These are phyloP conservation scores for Trissolcus japonicus DNA, from an alignment of 2,888 invertebrate genomes.

Conservation along the genomic window DNA sequence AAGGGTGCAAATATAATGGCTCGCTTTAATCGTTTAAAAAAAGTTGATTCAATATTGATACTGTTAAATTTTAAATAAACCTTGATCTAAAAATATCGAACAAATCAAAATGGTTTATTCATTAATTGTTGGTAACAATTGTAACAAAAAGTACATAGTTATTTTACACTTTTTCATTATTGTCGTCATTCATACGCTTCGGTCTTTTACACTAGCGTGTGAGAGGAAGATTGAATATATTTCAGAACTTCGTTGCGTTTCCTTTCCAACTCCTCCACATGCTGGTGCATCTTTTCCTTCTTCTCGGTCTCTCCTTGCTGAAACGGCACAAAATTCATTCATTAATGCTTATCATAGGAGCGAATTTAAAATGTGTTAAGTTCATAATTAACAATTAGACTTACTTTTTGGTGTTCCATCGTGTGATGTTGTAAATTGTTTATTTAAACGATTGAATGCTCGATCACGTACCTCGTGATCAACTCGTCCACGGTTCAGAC, in stretches of 20 bases:
- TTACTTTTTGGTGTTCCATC: conserved; percentile 75
- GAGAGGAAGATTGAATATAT: no score
- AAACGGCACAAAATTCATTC: conserved; percentile 24
- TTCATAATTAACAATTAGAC: conserved; percentile 58
- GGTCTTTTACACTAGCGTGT: no score
- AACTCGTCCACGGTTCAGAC: no score
- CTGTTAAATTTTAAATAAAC: conserved; percentile 5
- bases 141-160: no score
- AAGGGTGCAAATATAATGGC: not conserved
- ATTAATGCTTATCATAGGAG: not conserved
- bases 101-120: not conserved
- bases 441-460: conserved; percentile 74
- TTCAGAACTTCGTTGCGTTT: no score
- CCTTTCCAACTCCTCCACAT: no score
- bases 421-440: conserved; percentile 76
- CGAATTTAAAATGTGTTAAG: conserved; percentile 10
- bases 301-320: conserved; percentile 71
- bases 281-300: conserved; percentile 72
- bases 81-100: not conserved
- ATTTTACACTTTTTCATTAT: no score
- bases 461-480: conserved; percentile 75
- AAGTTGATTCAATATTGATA: not conserved
- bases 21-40: not conserved
- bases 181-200: no score
- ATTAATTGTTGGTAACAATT: not conserved